Percentiles rank a stretch among this genome's conserved stretches.
phyloP scores from a whole-genome alignment of 1,140 invertebrate genomes.

The Polypedilum pembai region DNA sequence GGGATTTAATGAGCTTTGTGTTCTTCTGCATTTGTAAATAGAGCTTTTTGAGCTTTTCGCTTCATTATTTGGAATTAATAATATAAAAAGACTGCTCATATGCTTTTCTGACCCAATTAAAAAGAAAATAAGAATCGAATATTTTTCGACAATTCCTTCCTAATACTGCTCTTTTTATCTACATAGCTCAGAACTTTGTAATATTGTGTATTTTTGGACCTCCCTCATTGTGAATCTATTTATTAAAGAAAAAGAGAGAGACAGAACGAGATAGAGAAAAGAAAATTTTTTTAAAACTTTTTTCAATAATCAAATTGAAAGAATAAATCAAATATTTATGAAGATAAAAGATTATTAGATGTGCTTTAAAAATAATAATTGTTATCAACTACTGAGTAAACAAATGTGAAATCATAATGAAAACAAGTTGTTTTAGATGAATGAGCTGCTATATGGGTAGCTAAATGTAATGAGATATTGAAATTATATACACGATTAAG shows the following conservation, averaged over 20 bases:
- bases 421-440: too few species aligned
- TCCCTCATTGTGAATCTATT: neutral
- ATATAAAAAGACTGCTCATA: too few species aligned
- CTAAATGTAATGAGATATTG: too few species aligned
- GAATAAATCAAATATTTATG: neutral
- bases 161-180: neutral
- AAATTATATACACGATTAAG: too few species aligned
- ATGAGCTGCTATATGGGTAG: too few species aligned
- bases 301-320: neutral
- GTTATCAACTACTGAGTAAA: neutral
- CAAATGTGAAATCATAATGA: neutral
- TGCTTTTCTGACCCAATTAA: too few species aligned
- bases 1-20: too few species aligned
- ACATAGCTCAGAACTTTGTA: neutral
- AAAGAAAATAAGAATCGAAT: neutral
- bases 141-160: neutral
- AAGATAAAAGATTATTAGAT: slow-evolving; percentile 6
- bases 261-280: too few species aligned
- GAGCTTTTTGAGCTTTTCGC: too few species aligned
- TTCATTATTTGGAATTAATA: too few species aligned
- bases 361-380: slow-evolving; percentile 5
- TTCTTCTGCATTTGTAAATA: too few species aligned
- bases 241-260: neutral
- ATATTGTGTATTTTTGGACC: neutral
- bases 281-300: neutral